Percentiles rank a stretch among this genome's conserved stretches.
phyloP scores from a whole-genome alignment of 2,888 invertebrate genomes.

The Aplocera efformata region DNA sequence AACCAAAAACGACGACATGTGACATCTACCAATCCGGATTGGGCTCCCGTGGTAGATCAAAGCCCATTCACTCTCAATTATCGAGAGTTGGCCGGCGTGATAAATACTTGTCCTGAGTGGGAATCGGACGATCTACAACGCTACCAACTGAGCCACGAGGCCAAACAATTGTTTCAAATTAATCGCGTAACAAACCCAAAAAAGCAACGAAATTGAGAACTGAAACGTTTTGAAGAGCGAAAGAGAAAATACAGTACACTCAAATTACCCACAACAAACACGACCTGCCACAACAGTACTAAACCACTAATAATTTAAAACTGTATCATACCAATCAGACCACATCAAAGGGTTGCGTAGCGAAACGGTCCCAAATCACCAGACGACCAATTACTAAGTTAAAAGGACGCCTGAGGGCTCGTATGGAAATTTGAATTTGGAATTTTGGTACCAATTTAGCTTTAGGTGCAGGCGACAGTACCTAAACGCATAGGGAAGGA shows the following conservation, averaged over 20 bases:
- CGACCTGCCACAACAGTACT: constrained; percentile 44
- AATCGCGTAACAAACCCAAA: too few relatives aligned
- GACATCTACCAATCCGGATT: too few relatives aligned
- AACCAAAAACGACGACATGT: too few relatives aligned
- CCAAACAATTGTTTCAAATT: too few relatives aligned
- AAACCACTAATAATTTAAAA: constrained; percentile 32
- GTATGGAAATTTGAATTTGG: constrained; percentile 76
- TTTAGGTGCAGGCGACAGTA: constrained; percentile 74
- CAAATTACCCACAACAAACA: constrained; percentile 5
- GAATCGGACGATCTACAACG: too few relatives aligned
- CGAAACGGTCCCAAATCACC: constrained; percentile 52
- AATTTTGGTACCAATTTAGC: constrained; percentile 77
- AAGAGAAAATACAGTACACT: background rate
- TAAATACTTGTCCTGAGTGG: too few relatives aligned
- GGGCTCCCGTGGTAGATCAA: too few relatives aligned
- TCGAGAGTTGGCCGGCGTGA: too few relatives aligned
- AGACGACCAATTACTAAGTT: constrained; percentile 71
- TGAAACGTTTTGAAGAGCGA: background rate
- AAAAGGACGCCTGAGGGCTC: constrained; percentile 67
- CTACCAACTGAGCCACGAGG: too few relatives aligned
- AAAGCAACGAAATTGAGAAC: too few relatives aligned
- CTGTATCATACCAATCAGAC: constrained; percentile 51
- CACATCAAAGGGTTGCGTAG: constrained; percentile 57
- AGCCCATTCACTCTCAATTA: too few relatives aligned
- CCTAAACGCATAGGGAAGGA: constrained; percentile 58